These are phyloP conservation scores for Neuroscelio doddi DNA, from an alignment of 2,888 invertebrate species.

Conservation along the genomic window DNA sequence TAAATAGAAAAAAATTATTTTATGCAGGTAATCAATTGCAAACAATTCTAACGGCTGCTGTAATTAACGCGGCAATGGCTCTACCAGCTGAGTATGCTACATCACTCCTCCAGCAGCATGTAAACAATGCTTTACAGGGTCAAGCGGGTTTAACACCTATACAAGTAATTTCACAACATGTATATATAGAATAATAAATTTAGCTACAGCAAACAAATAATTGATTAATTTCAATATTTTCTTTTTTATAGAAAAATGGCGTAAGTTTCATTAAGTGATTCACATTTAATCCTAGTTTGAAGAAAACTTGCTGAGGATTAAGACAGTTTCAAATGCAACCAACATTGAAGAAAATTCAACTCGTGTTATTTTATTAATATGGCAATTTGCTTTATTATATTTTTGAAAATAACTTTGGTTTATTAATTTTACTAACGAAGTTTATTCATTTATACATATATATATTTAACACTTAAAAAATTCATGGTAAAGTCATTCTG, in stretches of 20 bases:
- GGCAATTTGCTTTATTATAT: too few relatives aligned
- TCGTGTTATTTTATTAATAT: background rate
- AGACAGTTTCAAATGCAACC: constrained; percentile 37
- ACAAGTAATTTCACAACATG: too few relatives aligned
- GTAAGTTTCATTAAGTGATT: constrained; percentile 43
- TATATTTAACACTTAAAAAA: too few relatives aligned
- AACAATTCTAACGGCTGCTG: constrained; percentile 86
- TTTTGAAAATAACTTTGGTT: too few relatives aligned
- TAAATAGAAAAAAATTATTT: too few relatives aligned
- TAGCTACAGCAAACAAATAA: background rate
- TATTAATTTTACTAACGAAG: too few relatives aligned
- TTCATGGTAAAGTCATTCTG: too few relatives aligned
- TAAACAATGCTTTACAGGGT: constrained; percentile 83
- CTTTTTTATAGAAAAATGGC: constrained; percentile 43
- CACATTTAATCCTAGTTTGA: constrained; percentile 35
- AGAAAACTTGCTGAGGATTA: constrained; percentile 37
- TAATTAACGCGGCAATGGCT: constrained; percentile 91
- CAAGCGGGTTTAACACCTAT: constrained; percentile 71
- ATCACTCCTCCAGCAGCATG: constrained; percentile 89
- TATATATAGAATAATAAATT: background rate
- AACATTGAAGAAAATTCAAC: constrained; percentile 22
- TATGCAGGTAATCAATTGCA: constrained; percentile 77
- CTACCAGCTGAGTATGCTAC: constrained; percentile 88
- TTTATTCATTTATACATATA: too few relatives aligned
- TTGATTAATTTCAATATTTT: constrained; percentile 19